Conservation (phyloP, 1,140 invertebrate species). For the Charaxes varanes region DNA sequence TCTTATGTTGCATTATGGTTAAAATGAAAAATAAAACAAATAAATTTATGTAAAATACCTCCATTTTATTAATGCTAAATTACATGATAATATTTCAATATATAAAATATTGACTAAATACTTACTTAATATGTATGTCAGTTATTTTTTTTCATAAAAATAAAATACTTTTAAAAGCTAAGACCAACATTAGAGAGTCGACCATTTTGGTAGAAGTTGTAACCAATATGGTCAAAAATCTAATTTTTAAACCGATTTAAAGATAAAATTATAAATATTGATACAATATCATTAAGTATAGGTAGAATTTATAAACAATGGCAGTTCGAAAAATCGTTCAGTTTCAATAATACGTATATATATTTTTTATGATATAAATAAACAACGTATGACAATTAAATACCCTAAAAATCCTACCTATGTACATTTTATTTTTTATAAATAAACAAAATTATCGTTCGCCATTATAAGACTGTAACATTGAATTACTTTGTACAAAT, state of each 20-base stretch:
- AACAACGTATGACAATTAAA: too few species aligned
- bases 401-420: too few species aligned
- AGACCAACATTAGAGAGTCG: slow-evolving; percentile 60
- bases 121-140: slow-evolving; percentile 39
- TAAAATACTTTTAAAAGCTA: slow-evolving; percentile 37
- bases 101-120: slow-evolving; percentile 51
- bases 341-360: too few species aligned
- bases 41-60: slow-evolving; percentile 37
- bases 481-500: too few species aligned
- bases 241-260: slow-evolving; percentile 32
- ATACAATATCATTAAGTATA: slow-evolving; percentile 7
- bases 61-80: slow-evolving; percentile 57
- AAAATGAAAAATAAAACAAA: slow-evolving; percentile 17
- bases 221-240: slow-evolving; percentile 59
- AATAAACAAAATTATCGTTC: too few species aligned
- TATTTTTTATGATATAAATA: too few species aligned
- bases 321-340: slow-evolving; percentile 34
- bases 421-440: too few species aligned
- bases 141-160: slow-evolving; percentile 22
- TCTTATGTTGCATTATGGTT: background rate
- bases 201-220: slow-evolving; percentile 36
- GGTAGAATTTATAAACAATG: slow-evolving; percentile 9
- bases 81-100: slow-evolving; percentile 54
- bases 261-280: slow-evolving; percentile 20
- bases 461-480: too few species aligned